Evolutionary conservation across 2,113 vertebrate species (phyloP), one percentile per base, ranked within the genome.

Genomic region (Engraulis encrasicolus): DNA sequence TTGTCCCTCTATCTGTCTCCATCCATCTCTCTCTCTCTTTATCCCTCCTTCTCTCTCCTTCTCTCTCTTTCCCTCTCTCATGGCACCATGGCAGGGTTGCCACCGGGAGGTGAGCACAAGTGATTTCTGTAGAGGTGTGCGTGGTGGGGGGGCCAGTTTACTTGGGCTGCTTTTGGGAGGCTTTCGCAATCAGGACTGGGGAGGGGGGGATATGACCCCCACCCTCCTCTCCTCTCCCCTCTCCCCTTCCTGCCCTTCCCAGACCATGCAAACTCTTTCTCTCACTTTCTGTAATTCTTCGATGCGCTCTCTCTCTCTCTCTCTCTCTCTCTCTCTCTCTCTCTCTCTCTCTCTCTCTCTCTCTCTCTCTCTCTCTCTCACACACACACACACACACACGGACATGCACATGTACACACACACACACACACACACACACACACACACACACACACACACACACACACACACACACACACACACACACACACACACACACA

Each of bases 121-220:
- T 95, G 95, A 96, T 97, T 97, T 96, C 96, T 97, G 96, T 96
- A 97, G 96, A 96, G 96, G 96, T 95, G 95, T 96, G 95, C 96
- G 95, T 97, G 96, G 96, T 96, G 95, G 95, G 93, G 94, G 88
- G 85, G 79, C 85, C 31, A 49, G 84, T n/a, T n/a, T n/a, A n/a
- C n/a, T n/a, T 81, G 50, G 93, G 95, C 66, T 74, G 66, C 66
- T 34, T 36, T 36, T 74, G 66, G 82, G 71, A 74, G 78, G 61
- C 23, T 74, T 85, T 74, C 95, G 96, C 95, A 97, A 97, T 97
- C 96, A 97, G 95, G 96, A 94, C 91, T 96, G 95, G 95, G 96
- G 95, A 96, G n/a, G n/a, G n/a, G n/a, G n/a, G n/a, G n/a, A 94
- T 94, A 85, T 91, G 66, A 95, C 95, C 82, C 82, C 86, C 83